Evolutionary conservation across 2,888 invertebrate species (phyloP).

Genomic region (Eurytoma adleriae): DNA sequence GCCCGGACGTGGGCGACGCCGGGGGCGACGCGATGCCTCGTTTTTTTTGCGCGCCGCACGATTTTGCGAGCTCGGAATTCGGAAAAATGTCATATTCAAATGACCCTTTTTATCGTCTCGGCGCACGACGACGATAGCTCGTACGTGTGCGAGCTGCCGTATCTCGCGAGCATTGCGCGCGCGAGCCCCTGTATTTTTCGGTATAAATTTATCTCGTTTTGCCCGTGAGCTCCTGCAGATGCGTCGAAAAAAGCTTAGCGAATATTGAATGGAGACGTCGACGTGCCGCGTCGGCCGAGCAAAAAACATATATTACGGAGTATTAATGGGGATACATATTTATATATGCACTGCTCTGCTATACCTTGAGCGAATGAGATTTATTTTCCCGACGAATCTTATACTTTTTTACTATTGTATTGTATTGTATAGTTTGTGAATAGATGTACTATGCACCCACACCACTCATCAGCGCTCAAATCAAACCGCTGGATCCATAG

Average conservation of each 20-base stretch:
- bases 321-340: background rate
- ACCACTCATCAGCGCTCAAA: too few relatives aligned
- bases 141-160: background rate
- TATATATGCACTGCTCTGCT: background rate
- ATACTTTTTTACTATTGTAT: background rate
- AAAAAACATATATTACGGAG: conserved; percentile 1
- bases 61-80: conserved; percentile 33
- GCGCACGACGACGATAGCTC: conserved; percentile 13
- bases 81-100: conserved; percentile 46
- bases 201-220: conserved; percentile 41
- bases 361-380: too few relatives aligned
- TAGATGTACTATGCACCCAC: too few relatives aligned
- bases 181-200: conserved; percentile 26
- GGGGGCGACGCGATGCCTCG: background rate
- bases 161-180: background rate
- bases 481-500: too few relatives aligned
- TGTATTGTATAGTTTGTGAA: too few relatives aligned
- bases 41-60: conserved; percentile 15
- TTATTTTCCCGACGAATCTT: background rate
- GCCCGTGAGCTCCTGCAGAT: background rate
- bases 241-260: background rate
- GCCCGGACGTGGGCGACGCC: background rate
- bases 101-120: conserved; percentile 43
- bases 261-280: conserved; percentile 15
- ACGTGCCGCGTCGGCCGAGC: background rate